Evolutionary conservation across 2,113 vertebrate species (phyloP), one percentile per base, ranked within the genome.

Genomic region (Zootoca vivipara): DNA sequence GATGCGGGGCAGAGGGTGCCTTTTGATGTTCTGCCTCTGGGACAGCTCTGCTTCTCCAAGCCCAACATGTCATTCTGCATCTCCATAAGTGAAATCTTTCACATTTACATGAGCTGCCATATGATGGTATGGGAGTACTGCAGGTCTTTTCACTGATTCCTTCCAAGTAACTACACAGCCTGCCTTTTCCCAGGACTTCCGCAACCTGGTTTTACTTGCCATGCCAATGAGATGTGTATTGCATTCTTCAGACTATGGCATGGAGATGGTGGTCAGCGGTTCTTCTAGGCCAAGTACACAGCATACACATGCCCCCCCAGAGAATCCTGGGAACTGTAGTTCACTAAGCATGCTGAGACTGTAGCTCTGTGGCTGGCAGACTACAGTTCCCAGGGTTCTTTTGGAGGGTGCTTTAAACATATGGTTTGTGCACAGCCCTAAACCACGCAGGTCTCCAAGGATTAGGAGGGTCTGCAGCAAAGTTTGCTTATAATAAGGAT

Each of bases 381-480:
- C 46, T 52, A 52, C 46, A 52, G 46, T 52, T 52, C 10, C 10
- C 46, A 52, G 46, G 9, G 46, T 52, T 52, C 46, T 3, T 46
- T 52, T 12, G 46, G 46, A 52, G 46, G 46, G 46, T 12, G 46
- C 46, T 52, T 52, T 52, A 52, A 52, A 52, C 46, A 52, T 52
- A 52, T 52, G 46, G 9, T 52, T 52, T 52, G 46, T 52, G 46
- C 10, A 52, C 58, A 62, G 18, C 89, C 33, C 89, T 91, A 86
- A 83, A 0, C 84, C 85, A 86, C 86, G 77, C 80, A 80, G 72
- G 18, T 78, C n/a, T 78, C 58, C n/a, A 64, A 86, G 79, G 89
- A 64, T 87, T 62, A 64, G 86, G 90, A 91, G 86, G 81, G 16
- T 26, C 64, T 89, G 72, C 16, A 78, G 78, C 86, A 90, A 56